phyloP scores from a whole-genome alignment of 2,888 invertebrate genomes.

The Netelia melanura region DNA sequence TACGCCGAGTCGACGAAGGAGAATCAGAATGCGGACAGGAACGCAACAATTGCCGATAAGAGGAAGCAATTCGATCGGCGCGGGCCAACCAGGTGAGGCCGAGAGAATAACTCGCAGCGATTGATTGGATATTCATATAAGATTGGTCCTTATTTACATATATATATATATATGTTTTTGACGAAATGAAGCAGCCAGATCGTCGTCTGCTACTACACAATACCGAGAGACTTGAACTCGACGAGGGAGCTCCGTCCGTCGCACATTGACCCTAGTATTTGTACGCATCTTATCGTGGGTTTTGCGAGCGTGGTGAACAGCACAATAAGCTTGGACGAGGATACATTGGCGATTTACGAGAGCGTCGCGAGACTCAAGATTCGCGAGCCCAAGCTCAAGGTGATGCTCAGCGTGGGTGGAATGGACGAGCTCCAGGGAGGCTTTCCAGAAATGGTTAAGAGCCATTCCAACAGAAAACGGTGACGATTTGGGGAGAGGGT shows the following conservation, averaged over 20 bases:
- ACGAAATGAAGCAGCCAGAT: slow-evolving; percentile 73
- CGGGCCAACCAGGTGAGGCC: slow-evolving; percentile 66
- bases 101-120: not conserved
- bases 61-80: slow-evolving; percentile 67
- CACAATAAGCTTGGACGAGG: slow-evolving; percentile 86
- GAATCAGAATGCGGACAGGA: slow-evolving; percentile 78
- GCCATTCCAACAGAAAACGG: slow-evolving; percentile 90
- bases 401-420: slow-evolving; percentile 92
- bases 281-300: slow-evolving; percentile 94
- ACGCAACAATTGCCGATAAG: slow-evolving; percentile 72
- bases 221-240: slow-evolving; percentile 84
- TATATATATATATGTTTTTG: not conserved
- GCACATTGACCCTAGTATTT: slow-evolving; percentile 90
- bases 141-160: too few relatives aligned
- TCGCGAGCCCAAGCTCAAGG: slow-evolving; percentile 89
- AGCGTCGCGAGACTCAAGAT: slow-evolving; percentile 86
- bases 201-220: slow-evolving; percentile 90
- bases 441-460: slow-evolving; percentile 90
- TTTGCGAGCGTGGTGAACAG: slow-evolving; percentile 89
- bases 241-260: slow-evolving; percentile 85
- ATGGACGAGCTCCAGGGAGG: slow-evolving; percentile 84
- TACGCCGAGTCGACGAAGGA: slow-evolving; percentile 79
- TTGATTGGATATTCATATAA: too few relatives aligned
- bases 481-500: slow-evolving; percentile 74
- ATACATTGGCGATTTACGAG: slow-evolving; percentile 80